Conservation (phyloP, 2,113 vertebrate genomes). For the Semicossyphus pulcher region DNA sequence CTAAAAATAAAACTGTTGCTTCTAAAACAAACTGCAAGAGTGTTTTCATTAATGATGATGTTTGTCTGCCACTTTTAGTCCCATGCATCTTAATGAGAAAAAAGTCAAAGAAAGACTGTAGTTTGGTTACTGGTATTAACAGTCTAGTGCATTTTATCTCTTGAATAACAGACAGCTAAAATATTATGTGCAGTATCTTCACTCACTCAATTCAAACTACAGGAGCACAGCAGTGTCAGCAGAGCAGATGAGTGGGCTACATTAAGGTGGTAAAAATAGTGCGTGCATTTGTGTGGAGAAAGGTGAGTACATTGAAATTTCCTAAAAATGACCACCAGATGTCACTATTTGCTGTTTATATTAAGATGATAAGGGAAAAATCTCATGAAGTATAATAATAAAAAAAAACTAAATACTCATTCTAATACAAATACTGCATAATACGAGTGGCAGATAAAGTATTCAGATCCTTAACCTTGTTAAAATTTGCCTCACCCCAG, state of each 20-base stretch:
- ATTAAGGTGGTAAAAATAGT: conserved; percentile 1
- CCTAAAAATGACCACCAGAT: conserved; percentile 53
- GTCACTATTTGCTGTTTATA: conserved; percentile 42
- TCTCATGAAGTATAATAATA: not conserved
- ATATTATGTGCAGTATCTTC: not conserved
- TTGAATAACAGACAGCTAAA: not conserved
- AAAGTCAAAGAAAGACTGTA: too few relatives aligned
- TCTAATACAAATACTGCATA: not conserved
- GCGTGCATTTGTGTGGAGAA: not conserved
- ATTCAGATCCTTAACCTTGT: too few relatives aligned
- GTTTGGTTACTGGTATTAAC: too few relatives aligned
- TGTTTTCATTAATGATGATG: conserved; percentile 16
- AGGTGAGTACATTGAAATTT: not conserved
- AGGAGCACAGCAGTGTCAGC: not conserved
- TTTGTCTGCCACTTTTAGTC: not conserved
- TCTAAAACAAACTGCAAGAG: conserved; percentile 66
- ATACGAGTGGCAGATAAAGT: not conserved
- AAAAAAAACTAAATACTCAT: not conserved
- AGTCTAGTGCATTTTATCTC: too few relatives aligned
- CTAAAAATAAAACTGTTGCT: conserved; percentile 85
- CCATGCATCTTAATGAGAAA: not conserved
- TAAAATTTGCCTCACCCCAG: not conserved
- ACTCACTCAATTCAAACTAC: not conserved
- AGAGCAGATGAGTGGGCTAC: conserved; percentile 11
- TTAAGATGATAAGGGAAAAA: not conserved